A percentile compares a stretch with the other conserved stretches of the same genome.
These are phyloP conservation scores for Crenichthys baileyi DNA, from an alignment of 2,797 vertebrate genomes.

Conservation along the genomic window DNA sequence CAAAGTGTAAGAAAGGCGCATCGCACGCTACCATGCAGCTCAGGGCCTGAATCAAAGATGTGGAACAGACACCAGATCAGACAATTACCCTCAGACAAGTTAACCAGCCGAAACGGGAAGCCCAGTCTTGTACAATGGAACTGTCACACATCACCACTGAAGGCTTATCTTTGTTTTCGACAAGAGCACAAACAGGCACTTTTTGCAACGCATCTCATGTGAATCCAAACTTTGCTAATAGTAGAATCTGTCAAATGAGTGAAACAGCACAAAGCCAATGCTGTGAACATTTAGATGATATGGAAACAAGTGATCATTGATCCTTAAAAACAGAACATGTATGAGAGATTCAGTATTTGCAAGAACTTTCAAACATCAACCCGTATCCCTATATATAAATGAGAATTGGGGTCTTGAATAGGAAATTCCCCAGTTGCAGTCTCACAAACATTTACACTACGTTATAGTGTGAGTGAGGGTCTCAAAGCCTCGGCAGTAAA, in stretches of 20 bases:
- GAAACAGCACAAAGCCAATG: constrained; percentile 20
- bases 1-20: constrained; percentile 53
- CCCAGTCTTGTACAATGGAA: constrained; percentile 52
- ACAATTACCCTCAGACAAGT: constrained; percentile 75
- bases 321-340: constrained; percentile 7
- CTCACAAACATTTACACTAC: constrained; percentile 7
- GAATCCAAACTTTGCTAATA: constrained; percentile 33
- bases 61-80: constrained; percentile 66
- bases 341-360: constrained; percentile 8
- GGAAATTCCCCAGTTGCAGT: not conserved
- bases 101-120: constrained; percentile 67
- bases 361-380: constrained; percentile 22
- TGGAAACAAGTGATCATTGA: constrained; percentile 21
- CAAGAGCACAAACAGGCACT: constrained; percentile 16
- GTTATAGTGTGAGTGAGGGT: constrained; percentile 5
- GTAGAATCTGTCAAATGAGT: constrained; percentile 39
- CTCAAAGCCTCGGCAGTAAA: constrained; percentile 5
- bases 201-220: constrained; percentile 34
- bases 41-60: constrained; percentile 65
- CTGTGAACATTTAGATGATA: not conserved
- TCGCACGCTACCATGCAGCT: constrained; percentile 61
- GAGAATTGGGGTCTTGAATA: constrained; percentile 14
- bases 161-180: constrained; percentile 54
- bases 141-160: constrained; percentile 50
- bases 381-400: constrained; percentile 10